These are phyloP conservation scores for Oreochromis spilurus DNA, from an alignment of 2,113 vertebrate species.

Conservation along the genomic window DNA sequence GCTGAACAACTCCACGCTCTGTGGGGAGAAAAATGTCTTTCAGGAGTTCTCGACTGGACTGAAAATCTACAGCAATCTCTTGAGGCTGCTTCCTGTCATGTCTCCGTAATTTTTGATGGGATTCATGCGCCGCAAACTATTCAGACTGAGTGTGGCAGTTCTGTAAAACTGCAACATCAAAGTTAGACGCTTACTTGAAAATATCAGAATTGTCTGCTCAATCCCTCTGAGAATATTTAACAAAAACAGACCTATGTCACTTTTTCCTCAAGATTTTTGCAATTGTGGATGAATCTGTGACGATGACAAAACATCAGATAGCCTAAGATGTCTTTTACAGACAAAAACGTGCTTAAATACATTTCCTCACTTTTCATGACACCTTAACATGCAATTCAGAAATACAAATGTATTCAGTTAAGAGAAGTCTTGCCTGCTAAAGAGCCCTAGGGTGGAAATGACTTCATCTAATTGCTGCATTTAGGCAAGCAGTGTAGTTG, in stretches of 20 bases:
- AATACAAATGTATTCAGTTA: slow-evolving; percentile 58
- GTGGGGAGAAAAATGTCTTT: background rate
- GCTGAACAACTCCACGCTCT: background rate
- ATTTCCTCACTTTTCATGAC: slow-evolving; percentile 18
- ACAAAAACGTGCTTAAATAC: background rate
- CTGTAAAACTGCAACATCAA: slow-evolving; percentile 14
- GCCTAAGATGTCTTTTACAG: background rate
- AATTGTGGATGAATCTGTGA: background rate
- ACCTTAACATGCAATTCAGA: slow-evolving; percentile 43
- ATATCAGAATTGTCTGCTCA: background rate
- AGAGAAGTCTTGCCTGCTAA: slow-evolving; percentile 45
- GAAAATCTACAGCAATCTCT: slow-evolving; percentile 25
- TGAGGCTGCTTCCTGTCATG: background rate
- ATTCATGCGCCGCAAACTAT: background rate
- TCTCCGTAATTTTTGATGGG: slow-evolving; percentile 26
- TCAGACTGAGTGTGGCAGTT: background rate
- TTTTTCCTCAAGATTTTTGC: background rate
- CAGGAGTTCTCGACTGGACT: background rate
- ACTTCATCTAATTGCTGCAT: slow-evolving; percentile 63
- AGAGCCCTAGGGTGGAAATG: slow-evolving; percentile 59
- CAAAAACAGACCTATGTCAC: background rate
- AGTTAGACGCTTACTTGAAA: background rate
- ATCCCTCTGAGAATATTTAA: background rate
- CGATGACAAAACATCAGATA: background rate
- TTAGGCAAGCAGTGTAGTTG: slow-evolving; percentile 47